Base-by-base conservation (phyloP, 2,113 vertebrate species). In the Mobula hypostoma region DNA sequence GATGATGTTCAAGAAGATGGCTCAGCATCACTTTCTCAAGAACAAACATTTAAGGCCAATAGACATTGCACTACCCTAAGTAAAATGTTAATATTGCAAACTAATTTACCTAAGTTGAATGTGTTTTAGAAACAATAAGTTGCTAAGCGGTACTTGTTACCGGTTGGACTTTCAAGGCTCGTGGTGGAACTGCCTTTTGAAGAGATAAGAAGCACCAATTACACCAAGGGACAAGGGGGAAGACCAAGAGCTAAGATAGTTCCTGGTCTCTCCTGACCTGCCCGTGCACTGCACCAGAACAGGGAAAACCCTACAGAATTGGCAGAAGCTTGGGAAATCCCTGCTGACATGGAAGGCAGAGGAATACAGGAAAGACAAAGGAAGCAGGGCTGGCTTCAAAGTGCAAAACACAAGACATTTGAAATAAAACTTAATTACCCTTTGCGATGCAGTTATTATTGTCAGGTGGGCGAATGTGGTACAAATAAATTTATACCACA, bases 381-480 rank as follows among this genome's bases (percentile, higher is more conserved):
- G 48, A 63, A 12, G 24, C 11, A 88, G 29, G 58, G 1, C 29
- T n/a, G 83, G 17, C 56, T 63, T 88, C 9, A 61, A 29, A 5
- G 29, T 61, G 63, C 5, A 66, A 63, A 63, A n/a, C 58, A 63
- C 12, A 61, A 63, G 11, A n/a, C 58, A 88, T 63, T 58, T 88
- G 58, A 88, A 88, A 63, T 88, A 63, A n/a, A 88, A 63, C 29
- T 88, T 48, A 88, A 88, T 88, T 66, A 32, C 85, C 29, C 58
- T 88, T 17, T 66, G 85, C 58, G 63, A 66, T 66, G 58, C 56
- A 66, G 29, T 61, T 17, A 66, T n/a, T 29, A 11, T 29, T 88
- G 85, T 88, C n/a, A 63, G 29, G 58, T 63, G 7, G 11, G 29
- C 58, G 32, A 58, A 88, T 29, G 63, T 32, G 56, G 27, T 58